phyloP scores from a whole-genome alignment of 2,113 vertebrate genomes.

The Podilymbus podiceps region DNA sequence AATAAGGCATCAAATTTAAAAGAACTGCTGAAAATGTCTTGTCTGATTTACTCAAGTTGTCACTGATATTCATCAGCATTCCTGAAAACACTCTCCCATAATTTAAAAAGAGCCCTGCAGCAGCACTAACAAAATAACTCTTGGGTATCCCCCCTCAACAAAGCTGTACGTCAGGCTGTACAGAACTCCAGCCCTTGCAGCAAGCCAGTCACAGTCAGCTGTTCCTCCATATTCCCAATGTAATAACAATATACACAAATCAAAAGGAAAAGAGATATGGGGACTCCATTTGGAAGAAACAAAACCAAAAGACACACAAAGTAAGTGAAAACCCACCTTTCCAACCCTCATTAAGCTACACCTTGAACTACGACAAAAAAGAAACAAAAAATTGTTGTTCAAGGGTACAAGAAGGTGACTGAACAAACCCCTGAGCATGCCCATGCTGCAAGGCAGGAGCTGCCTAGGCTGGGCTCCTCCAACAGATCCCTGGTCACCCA shows the following conservation, averaged over 20 bases:
- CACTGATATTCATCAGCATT: neutral
- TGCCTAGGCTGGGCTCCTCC: neutral
- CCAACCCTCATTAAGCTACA: neutral
- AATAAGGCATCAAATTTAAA: neutral
- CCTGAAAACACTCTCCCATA: neutral
- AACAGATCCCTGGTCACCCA: neutral
- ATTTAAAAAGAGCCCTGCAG: neutral
- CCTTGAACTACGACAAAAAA: neutral
- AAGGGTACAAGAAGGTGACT: neutral
- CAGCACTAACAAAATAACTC: neutral
- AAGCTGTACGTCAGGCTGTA: neutral
- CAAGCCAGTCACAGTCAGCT: neutral
- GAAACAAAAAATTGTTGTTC: neutral
- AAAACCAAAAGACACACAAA: neutral
- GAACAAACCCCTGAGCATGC: neutral
- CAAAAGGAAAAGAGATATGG: neutral
- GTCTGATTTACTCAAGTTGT: neutral
- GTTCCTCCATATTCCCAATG: neutral
- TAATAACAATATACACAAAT: neutral
- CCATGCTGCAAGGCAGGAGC: rapidly evolving
- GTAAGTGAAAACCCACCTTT: neutral
- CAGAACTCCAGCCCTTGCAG: neutral
- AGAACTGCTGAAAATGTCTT: neutral
- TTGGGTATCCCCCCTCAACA: neutral
- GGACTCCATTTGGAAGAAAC: neutral